Percentiles rank a stretch among this genome's conserved stretches.
phyloP scores from a whole-genome alignment of 1,140 invertebrate genomes.

The Drosophila tsacasi region DNA sequence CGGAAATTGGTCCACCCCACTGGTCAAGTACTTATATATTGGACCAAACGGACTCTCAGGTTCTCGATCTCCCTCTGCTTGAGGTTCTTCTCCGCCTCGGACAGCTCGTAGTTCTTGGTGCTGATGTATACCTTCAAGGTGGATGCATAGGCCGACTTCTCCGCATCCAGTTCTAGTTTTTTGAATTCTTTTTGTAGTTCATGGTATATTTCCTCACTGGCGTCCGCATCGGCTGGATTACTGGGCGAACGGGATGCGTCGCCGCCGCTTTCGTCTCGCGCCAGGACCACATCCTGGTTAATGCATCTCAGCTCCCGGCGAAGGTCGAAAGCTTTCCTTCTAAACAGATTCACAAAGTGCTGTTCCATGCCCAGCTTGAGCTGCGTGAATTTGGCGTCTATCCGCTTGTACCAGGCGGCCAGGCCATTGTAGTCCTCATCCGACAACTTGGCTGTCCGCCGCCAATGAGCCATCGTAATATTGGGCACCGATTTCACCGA shows the following conservation, averaged over 20 bases:
- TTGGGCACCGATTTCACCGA: conserved; percentile 1
- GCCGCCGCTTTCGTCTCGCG: conserved; percentile 43
- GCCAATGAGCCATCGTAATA: conserved; percentile 1
- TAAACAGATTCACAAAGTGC: conserved; percentile 51
- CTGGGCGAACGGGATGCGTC: conserved; percentile 18
- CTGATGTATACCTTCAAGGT: conserved; percentile 56
- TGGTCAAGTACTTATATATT: conserved; percentile 20
- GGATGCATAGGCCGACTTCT: conserved; percentile 28
- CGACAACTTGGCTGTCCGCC: conserved; percentile 24
- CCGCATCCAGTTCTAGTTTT: conserved; percentile 45
- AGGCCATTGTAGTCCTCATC: conserved; percentile 52
- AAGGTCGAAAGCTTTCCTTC: conserved; percentile 36
- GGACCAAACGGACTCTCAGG: conserved; percentile 28
- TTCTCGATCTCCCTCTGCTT: conserved; percentile 49
- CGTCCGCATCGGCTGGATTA: neutral
- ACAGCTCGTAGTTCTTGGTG: conserved; percentile 64
- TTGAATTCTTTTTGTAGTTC: conserved; percentile 39
- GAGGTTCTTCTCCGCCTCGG: conserved; percentile 43
- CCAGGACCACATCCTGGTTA: neutral
- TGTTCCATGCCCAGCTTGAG: conserved; percentile 55
- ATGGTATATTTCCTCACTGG: conserved; percentile 15
- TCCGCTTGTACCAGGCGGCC: conserved; percentile 61
- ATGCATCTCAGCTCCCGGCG: conserved; percentile 42
- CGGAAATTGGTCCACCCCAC: neutral
- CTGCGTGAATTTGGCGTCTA: conserved; percentile 53